These are phyloP conservation scores for Calliphora vicina DNA, from an alignment of 1,140 invertebrate species.

Conservation along the genomic window DNA sequence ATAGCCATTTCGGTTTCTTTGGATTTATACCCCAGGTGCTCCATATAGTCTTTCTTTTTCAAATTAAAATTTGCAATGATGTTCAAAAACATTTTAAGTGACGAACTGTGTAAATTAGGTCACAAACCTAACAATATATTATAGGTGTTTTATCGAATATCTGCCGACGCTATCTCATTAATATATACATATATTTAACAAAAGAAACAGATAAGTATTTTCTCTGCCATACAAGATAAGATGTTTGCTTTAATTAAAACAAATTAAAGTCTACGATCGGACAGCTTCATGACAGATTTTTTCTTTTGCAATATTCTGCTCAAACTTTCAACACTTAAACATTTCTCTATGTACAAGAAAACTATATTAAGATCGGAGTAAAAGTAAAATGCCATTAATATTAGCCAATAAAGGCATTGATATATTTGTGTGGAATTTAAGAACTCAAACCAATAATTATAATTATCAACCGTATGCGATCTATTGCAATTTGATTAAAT, in stretches of 20 bases:
- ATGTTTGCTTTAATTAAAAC: background rate
- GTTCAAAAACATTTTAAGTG: no score
- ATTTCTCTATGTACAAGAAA: background rate
- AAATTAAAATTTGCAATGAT: no score
- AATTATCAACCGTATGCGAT: background rate
- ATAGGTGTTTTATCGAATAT: no score
- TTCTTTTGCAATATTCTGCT: background rate
- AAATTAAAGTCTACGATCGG: background rate
- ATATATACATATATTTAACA: background rate
- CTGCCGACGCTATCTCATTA: background rate
- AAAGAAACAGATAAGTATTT: background rate
- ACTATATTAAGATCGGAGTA: background rate
- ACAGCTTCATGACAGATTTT: background rate
- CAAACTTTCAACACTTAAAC: background rate
- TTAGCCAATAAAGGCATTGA: slow-evolving; percentile 31
- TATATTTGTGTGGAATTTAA: slow-evolving; percentile 28
- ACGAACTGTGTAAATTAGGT: no score
- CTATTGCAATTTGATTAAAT: background rate
- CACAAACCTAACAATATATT: no score
- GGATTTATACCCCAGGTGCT: no score
- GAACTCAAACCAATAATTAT: background rate
- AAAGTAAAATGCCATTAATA: slow-evolving; percentile 30
- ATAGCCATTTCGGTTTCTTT: no score
- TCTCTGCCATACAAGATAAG: no score
- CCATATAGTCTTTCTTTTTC: no score